These are phyloP conservation scores for Macrostomum cliftonense DNA, from an alignment of 2,888 invertebrate species.

Conservation along the genomic window DNA sequence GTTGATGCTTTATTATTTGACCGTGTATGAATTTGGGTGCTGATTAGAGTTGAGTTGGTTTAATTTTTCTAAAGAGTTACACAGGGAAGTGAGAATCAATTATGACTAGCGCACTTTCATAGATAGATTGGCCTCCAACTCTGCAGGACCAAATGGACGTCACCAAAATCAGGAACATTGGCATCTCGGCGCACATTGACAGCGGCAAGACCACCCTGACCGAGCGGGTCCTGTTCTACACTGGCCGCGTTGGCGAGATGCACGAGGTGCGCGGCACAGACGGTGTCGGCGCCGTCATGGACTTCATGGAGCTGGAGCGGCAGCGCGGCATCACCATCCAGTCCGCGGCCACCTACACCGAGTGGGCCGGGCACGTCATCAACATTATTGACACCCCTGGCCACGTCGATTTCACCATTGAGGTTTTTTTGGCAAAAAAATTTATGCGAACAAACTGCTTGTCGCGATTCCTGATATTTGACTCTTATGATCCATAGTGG, in stretches of 20 bases:
- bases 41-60: too few relatives aligned
- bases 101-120: too few relatives aligned
- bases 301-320: conserved; percentile 94
- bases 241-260: conserved; percentile 83
- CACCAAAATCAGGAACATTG: conserved; percentile 64
- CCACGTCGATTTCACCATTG: conserved; percentile 96
- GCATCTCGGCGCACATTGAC: conserved; percentile 97
- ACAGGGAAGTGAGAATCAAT: too few relatives aligned
- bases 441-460: too few relatives aligned
- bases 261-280: conserved; percentile 96
- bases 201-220: conserved; percentile 97
- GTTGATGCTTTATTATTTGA: too few relatives aligned
- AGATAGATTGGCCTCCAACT: too few relatives aligned
- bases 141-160: not conserved
- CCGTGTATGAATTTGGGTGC: too few relatives aligned
- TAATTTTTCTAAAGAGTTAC: too few relatives aligned
- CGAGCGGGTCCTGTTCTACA: conserved; percentile 86
- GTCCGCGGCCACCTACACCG: conserved; percentile 89
- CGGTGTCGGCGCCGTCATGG: conserved; percentile 95
- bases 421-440: conserved; percentile 34
- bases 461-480: too few relatives aligned
- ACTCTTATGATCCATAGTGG: too few relatives aligned
- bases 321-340: conserved; percentile 99
- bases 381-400: conserved; percentile 94
- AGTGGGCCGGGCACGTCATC: conserved; percentile 86